Evolutionary conservation across 1,140 invertebrate species (phyloP).

Genomic region (Drosophila sproati): DNA sequence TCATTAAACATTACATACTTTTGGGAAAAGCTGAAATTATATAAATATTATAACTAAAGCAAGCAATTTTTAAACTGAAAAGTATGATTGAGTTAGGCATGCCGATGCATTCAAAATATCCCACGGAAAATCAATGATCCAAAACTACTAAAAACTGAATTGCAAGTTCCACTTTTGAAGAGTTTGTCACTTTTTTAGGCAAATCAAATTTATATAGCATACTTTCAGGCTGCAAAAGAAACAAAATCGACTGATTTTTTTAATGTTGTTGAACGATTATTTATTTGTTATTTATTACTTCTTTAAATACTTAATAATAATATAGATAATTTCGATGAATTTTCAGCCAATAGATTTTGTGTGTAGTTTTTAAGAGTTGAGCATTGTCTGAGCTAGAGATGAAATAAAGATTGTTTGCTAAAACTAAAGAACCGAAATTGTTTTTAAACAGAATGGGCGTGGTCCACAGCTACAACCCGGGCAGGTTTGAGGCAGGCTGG

Average conservation of each 20-base stretch:
- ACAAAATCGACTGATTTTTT: not conserved
- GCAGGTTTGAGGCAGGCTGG: slow-evolving; percentile 41
- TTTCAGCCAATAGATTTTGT: slow-evolving; percentile 39
- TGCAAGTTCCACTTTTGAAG: too few relatives aligned
- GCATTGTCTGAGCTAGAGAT: slow-evolving; percentile 24
- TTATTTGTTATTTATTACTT: slow-evolving; percentile 29
- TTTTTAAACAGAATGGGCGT: slow-evolving; percentile 49
- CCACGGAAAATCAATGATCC: not conserved
- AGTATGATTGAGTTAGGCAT: too few relatives aligned
- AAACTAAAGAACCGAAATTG: slow-evolving; percentile 53
- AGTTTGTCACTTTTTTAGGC: not conserved
- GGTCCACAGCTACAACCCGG: slow-evolving; percentile 65
- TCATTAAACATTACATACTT: too few relatives aligned
- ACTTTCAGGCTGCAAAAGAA: slow-evolving; percentile 34
- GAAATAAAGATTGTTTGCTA: slow-evolving; percentile 59
- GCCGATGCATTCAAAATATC: not conserved
- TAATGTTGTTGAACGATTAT: slow-evolving; percentile 62
- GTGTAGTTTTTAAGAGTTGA: slow-evolving; percentile 9
- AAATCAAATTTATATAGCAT: slow-evolving; percentile 12
- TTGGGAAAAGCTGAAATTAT: too few relatives aligned
- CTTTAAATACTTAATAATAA: slow-evolving; percentile 75
- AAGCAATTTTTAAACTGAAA: too few relatives aligned
- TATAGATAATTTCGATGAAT: slow-evolving; percentile 48
- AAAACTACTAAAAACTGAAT: too few relatives aligned
- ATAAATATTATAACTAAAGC: too few relatives aligned